Evolutionary conservation across 2,113 vertebrate genomes (phyloP).

Genomic region (Poeciliopsis retropinna): DNA sequence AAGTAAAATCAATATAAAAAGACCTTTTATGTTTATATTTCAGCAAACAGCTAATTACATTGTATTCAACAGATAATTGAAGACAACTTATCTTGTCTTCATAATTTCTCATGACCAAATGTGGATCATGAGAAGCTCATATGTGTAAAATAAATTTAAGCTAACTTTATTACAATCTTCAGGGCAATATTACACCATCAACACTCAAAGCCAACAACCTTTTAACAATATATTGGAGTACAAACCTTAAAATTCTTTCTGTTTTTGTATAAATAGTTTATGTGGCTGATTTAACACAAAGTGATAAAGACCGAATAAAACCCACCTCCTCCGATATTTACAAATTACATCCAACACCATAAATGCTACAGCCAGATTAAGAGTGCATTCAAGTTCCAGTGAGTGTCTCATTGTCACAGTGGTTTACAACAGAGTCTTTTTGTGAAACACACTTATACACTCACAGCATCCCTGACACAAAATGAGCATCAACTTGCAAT

Average conservation of each 20-base stretch:
- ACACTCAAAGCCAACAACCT: not conserved
- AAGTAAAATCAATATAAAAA: not conserved
- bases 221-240: not conserved
- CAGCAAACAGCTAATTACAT: no score
- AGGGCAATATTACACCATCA: not conserved
- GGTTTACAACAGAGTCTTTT: slow-evolving; percentile 13
- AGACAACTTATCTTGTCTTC: no score
- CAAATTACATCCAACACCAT: not conserved
- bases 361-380: not conserved
- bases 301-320: slow-evolving; percentile 14
- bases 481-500: not conserved
- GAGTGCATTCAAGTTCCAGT: slow-evolving; percentile 5
- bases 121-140: not conserved
- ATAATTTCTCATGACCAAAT: no score
- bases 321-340: slow-evolving; percentile 1
- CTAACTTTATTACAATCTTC: not conserved
- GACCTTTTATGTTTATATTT: not conserved
- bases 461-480: not conserved
- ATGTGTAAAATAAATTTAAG: not conserved
- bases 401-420: slow-evolving; percentile 3
- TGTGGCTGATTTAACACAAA: not conserved
- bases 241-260: not conserved
- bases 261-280: not conserved
- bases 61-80: no score
- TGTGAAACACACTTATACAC: slow-evolving; percentile 11